phyloP scores from a whole-genome alignment of 2,797 vertebrate species.

The Pseudocheirus occidentalis region DNA sequence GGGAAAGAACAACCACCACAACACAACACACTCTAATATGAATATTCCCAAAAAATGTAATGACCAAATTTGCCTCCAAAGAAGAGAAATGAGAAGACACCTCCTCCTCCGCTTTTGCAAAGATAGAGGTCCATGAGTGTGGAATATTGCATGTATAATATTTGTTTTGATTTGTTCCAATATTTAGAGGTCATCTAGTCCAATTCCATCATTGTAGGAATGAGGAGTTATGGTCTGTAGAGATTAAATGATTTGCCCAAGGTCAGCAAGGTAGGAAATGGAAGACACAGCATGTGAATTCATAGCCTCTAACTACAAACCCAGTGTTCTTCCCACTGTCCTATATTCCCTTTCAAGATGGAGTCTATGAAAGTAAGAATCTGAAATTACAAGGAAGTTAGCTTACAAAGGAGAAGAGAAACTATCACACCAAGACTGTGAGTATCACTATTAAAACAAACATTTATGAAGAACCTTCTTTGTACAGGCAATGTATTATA shows the following conservation, averaged over 20 bases:
- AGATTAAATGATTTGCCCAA: too few relatives aligned
- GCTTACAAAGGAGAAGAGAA: too few relatives aligned
- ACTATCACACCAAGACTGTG: too few relatives aligned
- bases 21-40: neutral
- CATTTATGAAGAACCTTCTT: too few relatives aligned
- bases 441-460: too few relatives aligned
- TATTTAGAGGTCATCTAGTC: too few relatives aligned
- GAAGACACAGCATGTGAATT: too few relatives aligned
- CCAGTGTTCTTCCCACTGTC: neutral
- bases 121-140: neutral
- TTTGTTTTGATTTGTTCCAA: neutral
- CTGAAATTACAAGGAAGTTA: neutral
- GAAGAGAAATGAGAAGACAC: neutral
- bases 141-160: neutral
- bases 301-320: too few relatives aligned
- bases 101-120: neutral
- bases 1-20: neutral
- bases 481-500: too few relatives aligned
- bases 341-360: neutral
- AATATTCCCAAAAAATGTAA: neutral
- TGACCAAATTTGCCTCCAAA: neutral
- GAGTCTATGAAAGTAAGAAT: neutral
- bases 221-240: too few relatives aligned
- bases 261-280: too few relatives aligned
- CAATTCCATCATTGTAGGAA: too few relatives aligned